Evolutionary conservation across 2,888 invertebrate genomes (phyloP).

Genomic region (Dryocosmus kuriphilus): DNA sequence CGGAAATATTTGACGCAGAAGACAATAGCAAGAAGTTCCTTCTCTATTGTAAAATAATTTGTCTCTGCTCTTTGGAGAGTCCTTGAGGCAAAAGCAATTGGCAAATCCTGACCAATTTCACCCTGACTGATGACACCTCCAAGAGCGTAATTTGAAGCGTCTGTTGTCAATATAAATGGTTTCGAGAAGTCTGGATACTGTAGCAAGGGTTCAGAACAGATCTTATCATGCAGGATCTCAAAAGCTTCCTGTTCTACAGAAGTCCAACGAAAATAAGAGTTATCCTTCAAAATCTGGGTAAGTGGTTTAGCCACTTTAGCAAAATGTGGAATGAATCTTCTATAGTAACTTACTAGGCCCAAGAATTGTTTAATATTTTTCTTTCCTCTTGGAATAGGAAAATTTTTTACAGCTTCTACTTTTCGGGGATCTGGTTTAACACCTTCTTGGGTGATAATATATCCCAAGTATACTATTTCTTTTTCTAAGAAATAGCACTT

Average conservation of each 20-base stretch:
- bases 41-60: constrained; percentile 31
- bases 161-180: constrained; percentile 41
- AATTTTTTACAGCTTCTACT: too few species aligned
- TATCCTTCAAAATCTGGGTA: constrained; percentile 48
- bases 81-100: constrained; percentile 37
- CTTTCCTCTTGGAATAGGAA: too few species aligned
- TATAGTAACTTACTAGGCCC: too few species aligned
- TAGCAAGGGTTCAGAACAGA: constrained; percentile 20
- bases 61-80: constrained; percentile 22
- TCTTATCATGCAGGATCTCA: constrained; percentile 20
- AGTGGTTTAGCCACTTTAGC: too few species aligned
- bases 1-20: constrained; percentile 40
- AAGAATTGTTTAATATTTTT: too few species aligned
- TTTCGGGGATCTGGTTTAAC: too few species aligned
- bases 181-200: not conserved
- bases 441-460: too few species aligned
- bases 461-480: too few species aligned
- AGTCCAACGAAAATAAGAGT: constrained; percentile 54
- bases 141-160: constrained; percentile 43
- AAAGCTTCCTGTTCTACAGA: not conserved
- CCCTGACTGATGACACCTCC: constrained; percentile 39
- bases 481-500: too few species aligned
- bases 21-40: constrained; percentile 36
- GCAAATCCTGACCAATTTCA: constrained; percentile 20
- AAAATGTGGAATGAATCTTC: too few species aligned